Evolutionary conservation across 2,888 invertebrate genomes (phyloP).

Genomic region (Antheraea yamamai): DNA sequence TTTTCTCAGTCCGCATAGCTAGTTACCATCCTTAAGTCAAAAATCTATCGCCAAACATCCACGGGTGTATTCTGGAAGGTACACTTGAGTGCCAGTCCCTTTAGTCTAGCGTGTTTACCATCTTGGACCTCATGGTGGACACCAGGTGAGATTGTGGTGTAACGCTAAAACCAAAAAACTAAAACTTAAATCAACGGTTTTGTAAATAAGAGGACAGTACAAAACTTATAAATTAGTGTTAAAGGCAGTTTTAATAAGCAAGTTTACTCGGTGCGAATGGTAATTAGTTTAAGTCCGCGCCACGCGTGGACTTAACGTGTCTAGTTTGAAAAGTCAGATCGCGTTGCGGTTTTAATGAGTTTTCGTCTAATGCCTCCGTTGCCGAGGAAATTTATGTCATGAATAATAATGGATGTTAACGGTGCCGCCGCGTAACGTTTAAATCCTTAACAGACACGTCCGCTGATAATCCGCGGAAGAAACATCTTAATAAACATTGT

Average conservation of each 20-base stretch:
- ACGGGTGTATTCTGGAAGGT: too few species aligned
- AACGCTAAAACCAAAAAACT: not conserved
- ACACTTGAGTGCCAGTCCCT: too few species aligned
- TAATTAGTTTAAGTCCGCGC: constrained; percentile 68
- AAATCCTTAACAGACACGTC: constrained; percentile 74
- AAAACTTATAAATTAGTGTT: constrained; percentile 69
- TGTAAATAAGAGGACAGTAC: constrained; percentile 36
- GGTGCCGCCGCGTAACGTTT: constrained; percentile 58
- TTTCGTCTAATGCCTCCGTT: constrained; percentile 78
- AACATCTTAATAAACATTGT: constrained; percentile 70
- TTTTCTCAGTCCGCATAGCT: too few species aligned
- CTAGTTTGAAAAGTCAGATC: constrained; percentile 80
- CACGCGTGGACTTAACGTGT: constrained; percentile 81
- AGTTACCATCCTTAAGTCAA: too few species aligned
- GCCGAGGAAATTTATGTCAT: constrained; percentile 79
- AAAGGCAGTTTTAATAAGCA: constrained; percentile 74
- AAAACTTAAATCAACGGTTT: constrained; percentile 19
- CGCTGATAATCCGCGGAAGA: constrained; percentile 66
- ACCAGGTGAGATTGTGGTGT: too few species aligned
- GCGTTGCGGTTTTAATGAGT: constrained; percentile 81
- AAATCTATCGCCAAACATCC: too few species aligned
- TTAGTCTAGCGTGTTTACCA: too few species aligned
- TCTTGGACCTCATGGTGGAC: too few species aligned
- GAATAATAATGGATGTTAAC: constrained; percentile 77
- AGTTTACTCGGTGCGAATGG: constrained; percentile 69